Base-by-base conservation (phyloP, 2,113 vertebrate genomes). In the Ameiurus melas region DNA sequence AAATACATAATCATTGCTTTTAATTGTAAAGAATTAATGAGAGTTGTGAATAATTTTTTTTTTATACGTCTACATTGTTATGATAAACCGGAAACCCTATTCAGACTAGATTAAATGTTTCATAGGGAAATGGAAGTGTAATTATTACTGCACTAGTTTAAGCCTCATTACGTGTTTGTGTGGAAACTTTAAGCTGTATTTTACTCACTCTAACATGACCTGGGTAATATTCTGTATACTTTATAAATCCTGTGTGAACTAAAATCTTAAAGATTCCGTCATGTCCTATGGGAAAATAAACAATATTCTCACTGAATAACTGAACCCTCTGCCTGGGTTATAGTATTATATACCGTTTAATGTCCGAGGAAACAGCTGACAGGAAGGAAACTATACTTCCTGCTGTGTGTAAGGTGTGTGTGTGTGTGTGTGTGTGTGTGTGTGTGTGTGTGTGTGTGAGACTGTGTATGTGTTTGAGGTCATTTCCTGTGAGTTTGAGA, bases 341-440 rank as follows among this genome's bases (percentile, higher is more conserved):
- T 17, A 30, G 30, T 27, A 12, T 75, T 43, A 25, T 51, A 77
- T 90, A 94, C 87, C 7, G 27, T 90, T 58, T 85, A 22, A 85
- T 36, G 94, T 94, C 92, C 90, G 87, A 33, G 90, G 83, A 89
- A 55, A 43, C 89, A 93, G 93, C 93, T 94, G 94, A 94, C 94
- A 95, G 90, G 87, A 84, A 87, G 90, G 91, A 86, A 89, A 88
- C 81, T 22, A 88, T 25, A 47, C 57, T 85, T 84, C 89, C 89
- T 89, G 88, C 55, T 79, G 12, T 53, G 71, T 75, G 71, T 75
- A 17, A 43, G 64, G 66, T 68, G 66, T 68, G 64, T 68, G 64
- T 68, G 64, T 68, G 64, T 68, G 64, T 68, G 70, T 71, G 71
- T 75, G 71, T 73, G 8, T 20, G 33, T 73, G 36, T 73, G 71